These are phyloP conservation scores for Ascidia mentula DNA, from an alignment of 23 tunicate genomes.

Conservation along the genomic window DNA sequence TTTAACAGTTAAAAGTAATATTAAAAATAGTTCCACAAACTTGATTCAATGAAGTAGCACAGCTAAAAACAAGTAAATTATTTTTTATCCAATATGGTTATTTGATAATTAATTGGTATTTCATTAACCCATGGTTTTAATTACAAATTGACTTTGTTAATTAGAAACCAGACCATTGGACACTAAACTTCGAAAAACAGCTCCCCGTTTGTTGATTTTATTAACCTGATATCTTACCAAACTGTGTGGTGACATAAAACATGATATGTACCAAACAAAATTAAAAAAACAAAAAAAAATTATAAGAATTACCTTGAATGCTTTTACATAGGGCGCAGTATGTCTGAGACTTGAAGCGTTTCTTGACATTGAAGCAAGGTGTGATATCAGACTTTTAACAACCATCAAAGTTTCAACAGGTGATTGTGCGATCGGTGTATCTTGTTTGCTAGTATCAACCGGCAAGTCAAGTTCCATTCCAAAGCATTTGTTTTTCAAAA, in stretches of 20 bases:
- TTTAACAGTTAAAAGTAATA: background rate
- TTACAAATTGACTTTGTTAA: background rate
- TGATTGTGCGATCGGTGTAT: background rate
- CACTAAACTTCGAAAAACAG: background rate
- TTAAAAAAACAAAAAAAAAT: too few relatives aligned
- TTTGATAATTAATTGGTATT: background rate
- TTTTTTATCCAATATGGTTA: background rate
- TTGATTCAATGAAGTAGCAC: background rate
- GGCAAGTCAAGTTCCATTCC: background rate
- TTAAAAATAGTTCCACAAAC: background rate
- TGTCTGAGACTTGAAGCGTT: background rate
- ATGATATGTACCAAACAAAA: too few relatives aligned
- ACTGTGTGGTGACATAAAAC: too few relatives aligned
- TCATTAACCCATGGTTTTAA: background rate
- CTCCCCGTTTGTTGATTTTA: too few relatives aligned
- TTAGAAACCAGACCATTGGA: background rate
- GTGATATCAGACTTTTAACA: background rate
- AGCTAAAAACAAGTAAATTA: background rate
- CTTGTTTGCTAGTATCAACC: background rate
- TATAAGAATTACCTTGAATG: background rate
- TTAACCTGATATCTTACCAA: too few relatives aligned
- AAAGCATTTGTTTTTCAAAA: background rate
- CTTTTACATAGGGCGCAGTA: background rate
- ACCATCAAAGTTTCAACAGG: background rate
- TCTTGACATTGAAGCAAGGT: background rate